phyloP scores from a whole-genome alignment of 2,888 invertebrate species.

The Eucera pruinosa region DNA sequence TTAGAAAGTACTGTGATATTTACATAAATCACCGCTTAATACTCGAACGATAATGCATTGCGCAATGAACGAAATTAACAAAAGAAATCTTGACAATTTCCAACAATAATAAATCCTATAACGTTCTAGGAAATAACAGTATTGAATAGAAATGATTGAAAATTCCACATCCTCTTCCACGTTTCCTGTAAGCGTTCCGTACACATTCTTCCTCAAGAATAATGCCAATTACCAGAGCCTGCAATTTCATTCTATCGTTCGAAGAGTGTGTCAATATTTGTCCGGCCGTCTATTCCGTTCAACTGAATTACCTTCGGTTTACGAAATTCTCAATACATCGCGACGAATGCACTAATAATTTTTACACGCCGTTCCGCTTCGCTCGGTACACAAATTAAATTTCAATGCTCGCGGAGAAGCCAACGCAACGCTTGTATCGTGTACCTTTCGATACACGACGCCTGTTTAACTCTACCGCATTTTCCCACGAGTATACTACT shows the following conservation, averaged over 20 bases:
- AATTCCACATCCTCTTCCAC: background rate
- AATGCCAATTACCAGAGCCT: background rate
- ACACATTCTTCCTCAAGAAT: background rate
- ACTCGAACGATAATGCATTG: too few relatives aligned
- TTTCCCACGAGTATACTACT: slow-evolving; percentile 12
- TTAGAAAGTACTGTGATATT: too few relatives aligned
- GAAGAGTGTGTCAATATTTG: slow-evolving; percentile 10
- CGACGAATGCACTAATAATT: slow-evolving; percentile 14
- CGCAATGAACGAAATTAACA: too few relatives aligned
- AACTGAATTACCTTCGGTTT: background rate
- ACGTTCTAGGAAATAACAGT: too few relatives aligned
- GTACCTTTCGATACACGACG: background rate
- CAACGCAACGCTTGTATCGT: background rate
- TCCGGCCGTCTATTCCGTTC: too few relatives aligned
- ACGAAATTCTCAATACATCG: slow-evolving; percentile 24
- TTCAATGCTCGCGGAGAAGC: slow-evolving; percentile 27
- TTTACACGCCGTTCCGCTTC: slow-evolving; percentile 19
- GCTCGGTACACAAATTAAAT: slow-evolving; percentile 48
- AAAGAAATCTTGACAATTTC: too few relatives aligned
- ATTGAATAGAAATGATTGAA: background rate
- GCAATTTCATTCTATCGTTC: background rate
- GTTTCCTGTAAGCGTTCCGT: background rate
- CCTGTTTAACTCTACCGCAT: slow-evolving; percentile 24
- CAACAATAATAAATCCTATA: too few relatives aligned
- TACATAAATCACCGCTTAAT: too few relatives aligned